phyloP scores from a whole-genome alignment of 2,888 invertebrate genomes.

The Gnatocerus cornutus region DNA sequence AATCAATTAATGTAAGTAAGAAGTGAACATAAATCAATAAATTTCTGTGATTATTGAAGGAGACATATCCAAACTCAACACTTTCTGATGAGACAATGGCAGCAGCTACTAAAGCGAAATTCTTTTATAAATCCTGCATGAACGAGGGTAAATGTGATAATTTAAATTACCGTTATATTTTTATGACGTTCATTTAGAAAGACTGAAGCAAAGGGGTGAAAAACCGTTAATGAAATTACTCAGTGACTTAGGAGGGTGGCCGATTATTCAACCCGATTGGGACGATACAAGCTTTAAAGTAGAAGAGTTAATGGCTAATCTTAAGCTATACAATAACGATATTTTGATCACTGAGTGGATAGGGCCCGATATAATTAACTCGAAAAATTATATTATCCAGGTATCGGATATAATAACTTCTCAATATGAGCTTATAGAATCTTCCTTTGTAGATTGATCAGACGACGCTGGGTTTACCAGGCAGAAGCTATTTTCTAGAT shows the following conservation, averaged over 20 bases:
- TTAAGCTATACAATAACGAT: slow-evolving; percentile 88
- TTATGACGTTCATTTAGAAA: slow-evolving; percentile 66
- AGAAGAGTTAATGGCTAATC: slow-evolving; percentile 81
- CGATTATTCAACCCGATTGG: slow-evolving; percentile 82
- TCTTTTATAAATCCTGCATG: slow-evolving; percentile 90
- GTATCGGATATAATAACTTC: slow-evolving; percentile 65
- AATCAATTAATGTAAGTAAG: slow-evolving; percentile 57
- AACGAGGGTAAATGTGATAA: slow-evolving; percentile 74
- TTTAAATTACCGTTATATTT: slow-evolving; percentile 24
- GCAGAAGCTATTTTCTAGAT: slow-evolving; percentile 83
- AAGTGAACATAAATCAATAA: slow-evolving; percentile 2
- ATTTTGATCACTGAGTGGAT: slow-evolving; percentile 87
- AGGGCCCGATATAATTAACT: slow-evolving; percentile 94
- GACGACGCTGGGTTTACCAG: slow-evolving; percentile 85
- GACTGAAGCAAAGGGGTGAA: slow-evolving; percentile 81
- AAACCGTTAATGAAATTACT: slow-evolving; percentile 82
- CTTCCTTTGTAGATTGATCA: slow-evolving; percentile 84
- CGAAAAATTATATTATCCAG: slow-evolving; percentile 90
- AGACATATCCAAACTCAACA: slow-evolving; percentile 7
- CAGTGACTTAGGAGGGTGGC: slow-evolving; percentile 90
- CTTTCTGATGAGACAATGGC: slow-evolving; percentile 5
- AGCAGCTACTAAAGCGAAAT: slow-evolving; percentile 86
- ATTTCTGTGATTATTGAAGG: slow-evolving; percentile 18
- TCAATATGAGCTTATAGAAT: slow-evolving; percentile 1
- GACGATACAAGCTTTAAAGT: slow-evolving; percentile 79